Conservation (phyloP, 1,140 invertebrate genomes). For the Zaprionus taronus region DNA sequence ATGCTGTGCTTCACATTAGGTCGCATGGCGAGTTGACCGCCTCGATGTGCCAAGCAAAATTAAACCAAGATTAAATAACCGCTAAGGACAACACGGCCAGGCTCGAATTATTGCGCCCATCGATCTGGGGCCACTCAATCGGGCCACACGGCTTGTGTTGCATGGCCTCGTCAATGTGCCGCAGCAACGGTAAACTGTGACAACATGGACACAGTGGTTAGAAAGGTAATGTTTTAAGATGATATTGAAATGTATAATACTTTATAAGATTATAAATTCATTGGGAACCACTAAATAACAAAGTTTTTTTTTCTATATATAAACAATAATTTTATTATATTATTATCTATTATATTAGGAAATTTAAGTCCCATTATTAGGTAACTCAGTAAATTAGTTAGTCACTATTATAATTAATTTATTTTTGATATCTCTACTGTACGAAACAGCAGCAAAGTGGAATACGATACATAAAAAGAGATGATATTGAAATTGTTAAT, state of each 20-base stretch:
- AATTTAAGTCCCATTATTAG: no score
- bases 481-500: no score
- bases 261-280: no score
- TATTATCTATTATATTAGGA: no score
- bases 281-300: background rate
- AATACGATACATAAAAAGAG: background rate
- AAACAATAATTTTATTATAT: no score
- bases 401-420: background rate
- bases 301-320: no score
- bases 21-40: constrained; percentile 25
- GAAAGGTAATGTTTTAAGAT: no score
- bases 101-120: constrained; percentile 58
- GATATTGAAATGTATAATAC: no score
- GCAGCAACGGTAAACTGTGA: constrained; percentile 17
- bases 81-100: constrained; percentile 56
- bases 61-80: constrained; percentile 69
- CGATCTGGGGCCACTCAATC: constrained; percentile 51
- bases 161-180: constrained; percentile 1
- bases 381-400: background rate
- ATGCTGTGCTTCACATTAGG: background rate
- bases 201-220: constrained; percentile 21
- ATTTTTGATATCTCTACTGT: background rate
- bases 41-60: constrained; percentile 52
- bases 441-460: background rate
- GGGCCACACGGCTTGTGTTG: constrained; percentile 11